These are phyloP conservation scores for Chaitophorus viminalis DNA, from an alignment of 2,888 invertebrate species.

Conservation along the genomic window DNA sequence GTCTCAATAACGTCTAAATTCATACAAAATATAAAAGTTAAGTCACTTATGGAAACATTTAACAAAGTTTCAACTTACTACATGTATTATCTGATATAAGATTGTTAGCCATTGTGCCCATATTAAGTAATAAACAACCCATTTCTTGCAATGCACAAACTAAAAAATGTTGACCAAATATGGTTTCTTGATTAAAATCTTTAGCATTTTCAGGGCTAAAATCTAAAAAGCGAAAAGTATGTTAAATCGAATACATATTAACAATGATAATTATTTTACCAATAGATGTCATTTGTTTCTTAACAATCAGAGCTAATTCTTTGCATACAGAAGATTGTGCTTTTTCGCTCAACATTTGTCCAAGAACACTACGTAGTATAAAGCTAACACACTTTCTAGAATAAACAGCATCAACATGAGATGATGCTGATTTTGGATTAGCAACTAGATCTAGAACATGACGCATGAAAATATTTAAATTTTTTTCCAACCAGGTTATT, in stretches of 20 bases:
- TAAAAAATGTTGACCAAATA: constrained; percentile 88
- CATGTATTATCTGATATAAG: constrained; percentile 88
- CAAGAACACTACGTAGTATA: constrained; percentile 89
- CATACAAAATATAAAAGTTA: constrained; percentile 36
- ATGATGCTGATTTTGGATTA: constrained; percentile 93
- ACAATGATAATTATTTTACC: constrained; percentile 67
- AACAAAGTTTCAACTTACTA: constrained; percentile 69
- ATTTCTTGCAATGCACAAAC: constrained; percentile 96
- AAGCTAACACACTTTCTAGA: constrained; percentile 97
- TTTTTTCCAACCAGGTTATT: constrained; percentile 92
- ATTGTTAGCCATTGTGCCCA: constrained; percentile 95
- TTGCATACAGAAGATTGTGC: constrained; percentile 96
- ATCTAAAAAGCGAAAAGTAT: constrained; percentile 69
- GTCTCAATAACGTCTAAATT: constrained; percentile 77
- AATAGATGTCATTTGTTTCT: constrained; percentile 94
- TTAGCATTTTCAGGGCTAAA: constrained; percentile 92
- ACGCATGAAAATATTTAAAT: constrained; percentile 84
- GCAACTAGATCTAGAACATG: constrained; percentile 88
- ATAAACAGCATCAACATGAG: constrained; percentile 97
- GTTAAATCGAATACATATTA: constrained; percentile 1
- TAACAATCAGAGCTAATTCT: constrained; percentile 89
- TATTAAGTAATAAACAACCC: constrained; percentile 85
- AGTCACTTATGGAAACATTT: constrained; percentile 25
- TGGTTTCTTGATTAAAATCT: constrained; percentile 88
- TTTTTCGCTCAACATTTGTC: constrained; percentile 95